Evolutionary conservation across 2,888 invertebrate species (phyloP).

Genomic region (Yponomeuta malinellus): DNA sequence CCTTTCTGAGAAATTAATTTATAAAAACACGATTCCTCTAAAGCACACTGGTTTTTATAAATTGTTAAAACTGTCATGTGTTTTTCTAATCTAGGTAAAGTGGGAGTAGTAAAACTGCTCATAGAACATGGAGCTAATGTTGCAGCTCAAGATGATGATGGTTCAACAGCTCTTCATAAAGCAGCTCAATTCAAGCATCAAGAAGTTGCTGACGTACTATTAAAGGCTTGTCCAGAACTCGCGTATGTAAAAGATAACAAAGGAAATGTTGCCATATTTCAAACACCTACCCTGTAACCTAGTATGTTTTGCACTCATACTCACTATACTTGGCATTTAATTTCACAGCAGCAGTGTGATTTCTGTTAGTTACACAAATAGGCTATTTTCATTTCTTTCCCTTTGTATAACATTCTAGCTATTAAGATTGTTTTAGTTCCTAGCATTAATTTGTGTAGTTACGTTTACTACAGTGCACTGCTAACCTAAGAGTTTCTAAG

Average conservation of each 20-base stretch:
- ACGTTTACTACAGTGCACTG: no score
- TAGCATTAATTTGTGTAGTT: no score
- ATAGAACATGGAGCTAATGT: slow-evolving; percentile 78
- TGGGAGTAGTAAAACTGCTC: slow-evolving; percentile 79
- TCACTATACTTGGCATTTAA: no score
- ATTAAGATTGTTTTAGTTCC: neutral
- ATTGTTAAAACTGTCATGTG: no score
- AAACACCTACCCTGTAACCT: neutral
- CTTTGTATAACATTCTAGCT: neutral
- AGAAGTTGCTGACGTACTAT: slow-evolving; percentile 56
- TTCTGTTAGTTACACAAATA: no score
- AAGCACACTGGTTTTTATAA: no score
- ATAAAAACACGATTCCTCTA: no score
- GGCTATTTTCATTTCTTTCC: neutral
- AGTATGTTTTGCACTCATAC: neutral
- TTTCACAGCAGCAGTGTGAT: no score
- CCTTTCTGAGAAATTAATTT: no score
- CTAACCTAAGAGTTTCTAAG: no score
- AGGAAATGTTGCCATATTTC: slow-evolving; percentile 40
- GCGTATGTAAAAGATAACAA: slow-evolving; percentile 49
- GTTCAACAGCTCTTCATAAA: slow-evolving; percentile 87
- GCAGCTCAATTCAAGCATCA: slow-evolving; percentile 76
- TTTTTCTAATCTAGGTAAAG: slow-evolving; percentile 66
- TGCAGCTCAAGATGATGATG: slow-evolving; percentile 83
- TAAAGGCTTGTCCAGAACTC: slow-evolving; percentile 51